Base-by-base conservation (phyloP, 1,140 invertebrate species). In the Bombus confusus region DNA sequence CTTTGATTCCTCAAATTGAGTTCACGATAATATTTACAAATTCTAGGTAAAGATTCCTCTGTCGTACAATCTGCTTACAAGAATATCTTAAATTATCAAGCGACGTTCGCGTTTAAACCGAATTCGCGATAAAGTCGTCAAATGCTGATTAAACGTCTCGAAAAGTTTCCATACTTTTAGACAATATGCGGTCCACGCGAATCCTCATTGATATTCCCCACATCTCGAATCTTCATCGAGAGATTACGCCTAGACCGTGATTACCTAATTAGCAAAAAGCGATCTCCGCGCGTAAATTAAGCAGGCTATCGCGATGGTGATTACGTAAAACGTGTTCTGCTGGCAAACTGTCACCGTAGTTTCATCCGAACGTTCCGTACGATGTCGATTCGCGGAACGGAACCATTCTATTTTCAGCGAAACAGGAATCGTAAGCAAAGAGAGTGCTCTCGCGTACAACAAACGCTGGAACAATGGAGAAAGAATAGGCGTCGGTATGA, bases 401-500 rank as follows among this genome's bases (percentile, higher is more conserved):
- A 47, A 25, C n/a, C 22, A 6, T 69, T 80, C 64, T 69, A 47
- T 80, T 80, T 69, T 15, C 22, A 52, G 64, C 6, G n/a, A 52
- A 69, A 80, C 31, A n/a, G 1, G 41, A 22, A 69, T 69, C 31
- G 37, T 43, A 43, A 79, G n/a, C 34, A 22, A 64, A 31, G 15
- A 13, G 39, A 31, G 37, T 31, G 28, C 25, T 59, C 15, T 28
- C 15, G 25, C 31, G 39, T 39, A 43, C 13, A 31, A 25, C 37
- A 62, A 59, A 66, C 52, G 34, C 4, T 25, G 75, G 41, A 41
- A 77, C 75, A 79, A 80, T 69, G 31, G 41, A 28, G 25, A 37
- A 37, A n/a, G 43, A 52, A 80, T 37, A 52, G 31, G 25, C 12
- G 8, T 10, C 22, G 12, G 25, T 5, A 1, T 25, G 15, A 4